Evolutionary conservation across 2,888 invertebrate genomes (phyloP), one percentile per base, ranked within the genome.

Genomic region (Polyommatus icarus): DNA sequence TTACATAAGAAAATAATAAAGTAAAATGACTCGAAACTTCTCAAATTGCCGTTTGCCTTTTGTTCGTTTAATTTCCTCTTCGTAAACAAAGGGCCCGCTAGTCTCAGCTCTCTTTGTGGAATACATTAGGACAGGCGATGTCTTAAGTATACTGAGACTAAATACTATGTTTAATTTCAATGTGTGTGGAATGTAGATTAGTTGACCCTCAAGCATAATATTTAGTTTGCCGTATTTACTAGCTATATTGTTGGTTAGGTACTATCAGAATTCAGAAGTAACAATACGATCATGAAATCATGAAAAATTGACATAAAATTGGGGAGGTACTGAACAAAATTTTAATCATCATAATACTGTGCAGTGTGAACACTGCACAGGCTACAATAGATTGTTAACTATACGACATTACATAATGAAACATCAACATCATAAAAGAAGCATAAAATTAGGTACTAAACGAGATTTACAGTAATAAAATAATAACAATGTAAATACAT

Each of bases 1-100:
- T 75, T 75, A 46, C 54, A 54, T 75, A 54, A 54, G 54, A 75
- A 54, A 54, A 75, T 75, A 75, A 75, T 50, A 54, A 75, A 75
- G 75, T 46, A 73, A 40, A 73, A 24, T 73, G 73, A 46, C 20
- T 75, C 29, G 50, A 29, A 50, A 32, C 24, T 54, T 75, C 54
- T 75, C 15, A 50, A 75, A 75, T 75, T 50, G 18, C 15, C 24
- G 50, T 18, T 75, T 75, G 24, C 24, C 29, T 50, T 75, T 24
- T 50, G 20, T 24, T 50, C 29, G 54, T 75, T 75, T 75, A 75
- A 54, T 75, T 75, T 75, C 50, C 75, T 75, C 6, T 73, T 24
- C 75, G 75, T 75, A 50, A 54, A 54, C 18, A 75, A 54, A 40
- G 36, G 73, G 40, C 73, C 2, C 73, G 40, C 46, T 7, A 40